Evolutionary conservation across 2,888 invertebrate species (phyloP).

Genomic region (Melipona beecheii): DNA sequence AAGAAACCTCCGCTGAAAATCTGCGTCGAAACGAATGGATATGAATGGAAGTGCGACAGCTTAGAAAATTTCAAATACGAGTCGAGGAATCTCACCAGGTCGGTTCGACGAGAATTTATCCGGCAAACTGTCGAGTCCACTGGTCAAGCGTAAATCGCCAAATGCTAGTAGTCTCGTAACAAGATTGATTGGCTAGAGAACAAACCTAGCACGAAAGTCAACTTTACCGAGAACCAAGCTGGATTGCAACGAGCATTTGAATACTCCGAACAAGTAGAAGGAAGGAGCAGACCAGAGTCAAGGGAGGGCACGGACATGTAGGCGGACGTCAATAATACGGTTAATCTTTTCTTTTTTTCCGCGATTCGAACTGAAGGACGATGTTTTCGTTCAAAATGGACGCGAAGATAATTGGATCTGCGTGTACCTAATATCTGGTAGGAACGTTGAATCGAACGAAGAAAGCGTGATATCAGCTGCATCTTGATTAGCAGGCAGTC

Average conservation of each 20-base stretch:
- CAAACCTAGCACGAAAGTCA: conserved; percentile 44
- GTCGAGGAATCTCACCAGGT: conserved; percentile 58
- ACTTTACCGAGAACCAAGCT: conserved; percentile 68
- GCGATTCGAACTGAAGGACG: neutral
- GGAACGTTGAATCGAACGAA: neutral
- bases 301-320: conserved; percentile 76
- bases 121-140: conserved; percentile 61
- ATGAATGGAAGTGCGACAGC: conserved; percentile 71
- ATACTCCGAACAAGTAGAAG: conserved; percentile 67
- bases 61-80: conserved; percentile 73
- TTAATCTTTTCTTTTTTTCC: conserved; percentile 63
- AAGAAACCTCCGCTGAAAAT: conserved; percentile 73
- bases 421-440: neutral
- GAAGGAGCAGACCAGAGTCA: conserved; percentile 73
- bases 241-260: conserved; percentile 76
- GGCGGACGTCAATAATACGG: conserved; percentile 78
- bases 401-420: neutral
- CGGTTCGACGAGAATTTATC: conserved; percentile 30
- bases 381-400: neutral
- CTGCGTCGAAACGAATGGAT: conserved; percentile 71
- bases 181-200: conserved; percentile 44
- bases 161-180: conserved; percentile 26
- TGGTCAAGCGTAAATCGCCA: conserved; percentile 36
- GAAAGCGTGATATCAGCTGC: neutral
- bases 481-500: conserved; percentile 3